phyloP scores from a whole-genome alignment of 2,888 invertebrate genomes.

The Lithodes maja region DNA sequence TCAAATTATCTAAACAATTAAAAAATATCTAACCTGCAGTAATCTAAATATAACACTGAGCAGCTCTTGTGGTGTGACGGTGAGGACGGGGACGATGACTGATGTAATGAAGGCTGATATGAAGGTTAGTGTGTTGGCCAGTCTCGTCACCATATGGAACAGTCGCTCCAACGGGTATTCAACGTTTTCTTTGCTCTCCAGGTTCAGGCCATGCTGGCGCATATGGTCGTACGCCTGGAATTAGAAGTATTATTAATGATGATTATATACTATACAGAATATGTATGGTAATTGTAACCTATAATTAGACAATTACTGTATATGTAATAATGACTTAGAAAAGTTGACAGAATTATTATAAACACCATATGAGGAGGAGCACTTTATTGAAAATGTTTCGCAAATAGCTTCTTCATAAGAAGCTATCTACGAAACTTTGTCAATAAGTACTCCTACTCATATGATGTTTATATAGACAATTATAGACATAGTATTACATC shows the following conservation, averaged over 20 bases:
- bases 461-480: neutral
- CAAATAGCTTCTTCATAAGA: too few relatives aligned
- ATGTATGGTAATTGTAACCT: too few relatives aligned
- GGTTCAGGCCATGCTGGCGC: conserved; percentile 17
- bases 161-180: neutral
- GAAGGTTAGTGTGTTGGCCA: conserved; percentile 40
- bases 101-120: conserved; percentile 32
- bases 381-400: too few relatives aligned
- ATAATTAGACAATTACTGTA: too few relatives aligned
- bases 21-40: conserved; percentile 35
- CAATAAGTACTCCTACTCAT: neutral
- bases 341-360: too few relatives aligned
- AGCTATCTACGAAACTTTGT: too few relatives aligned
- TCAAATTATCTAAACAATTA: neutral
- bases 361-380: too few relatives aligned
- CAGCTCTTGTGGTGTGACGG: conserved; percentile 2
- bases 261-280: neutral
- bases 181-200: neutral
- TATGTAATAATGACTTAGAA: too few relatives aligned
- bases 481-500: too few relatives aligned
- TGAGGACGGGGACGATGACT: neutral
- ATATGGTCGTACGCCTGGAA: conserved; percentile 32
- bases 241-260: neutral
- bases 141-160: conserved; percentile 14
- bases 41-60: conserved; percentile 40